Evolutionary conservation across 2,113 vertebrate genomes (phyloP).

Genomic region (Colinus virginianus): DNA sequence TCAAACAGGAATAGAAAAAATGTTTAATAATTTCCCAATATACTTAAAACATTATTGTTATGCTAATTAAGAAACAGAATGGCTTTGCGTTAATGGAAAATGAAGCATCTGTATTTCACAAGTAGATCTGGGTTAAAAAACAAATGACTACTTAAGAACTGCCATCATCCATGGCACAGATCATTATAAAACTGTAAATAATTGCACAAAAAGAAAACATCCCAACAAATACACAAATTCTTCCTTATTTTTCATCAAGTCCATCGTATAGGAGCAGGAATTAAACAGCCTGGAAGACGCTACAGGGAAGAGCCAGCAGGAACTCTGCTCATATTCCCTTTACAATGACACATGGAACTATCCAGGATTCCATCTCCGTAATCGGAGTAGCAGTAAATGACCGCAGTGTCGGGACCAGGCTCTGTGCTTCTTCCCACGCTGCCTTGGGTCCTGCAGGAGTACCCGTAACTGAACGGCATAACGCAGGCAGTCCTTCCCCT

Average conservation of each 20-base stretch:
- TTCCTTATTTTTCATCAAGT: background rate
- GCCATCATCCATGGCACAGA: background rate
- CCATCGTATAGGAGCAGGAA: background rate
- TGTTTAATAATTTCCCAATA: too few species aligned
- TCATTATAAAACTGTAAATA: background rate
- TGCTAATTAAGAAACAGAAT: background rate
- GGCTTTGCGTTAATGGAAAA: background rate
- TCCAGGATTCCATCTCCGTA: background rate
- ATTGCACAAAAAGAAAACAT: background rate
- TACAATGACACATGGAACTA: accelerated
- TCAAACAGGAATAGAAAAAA: background rate
- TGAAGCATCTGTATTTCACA: background rate
- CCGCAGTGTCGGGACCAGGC: accelerated
- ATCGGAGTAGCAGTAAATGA: background rate
- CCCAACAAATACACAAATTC: background rate
- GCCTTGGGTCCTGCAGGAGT: accelerated
- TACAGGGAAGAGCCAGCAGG: background rate
- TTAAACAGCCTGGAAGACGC: background rate
- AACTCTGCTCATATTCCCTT: background rate
- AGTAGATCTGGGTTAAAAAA: background rate
- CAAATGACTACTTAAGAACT: background rate
- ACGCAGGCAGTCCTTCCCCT: background rate
- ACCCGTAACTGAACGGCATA: accelerated
- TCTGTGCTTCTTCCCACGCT: background rate
- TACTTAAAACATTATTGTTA: background rate